Conservation (phyloP, 2,113 vertebrate genomes). For the Seriola aureovittata region DNA sequence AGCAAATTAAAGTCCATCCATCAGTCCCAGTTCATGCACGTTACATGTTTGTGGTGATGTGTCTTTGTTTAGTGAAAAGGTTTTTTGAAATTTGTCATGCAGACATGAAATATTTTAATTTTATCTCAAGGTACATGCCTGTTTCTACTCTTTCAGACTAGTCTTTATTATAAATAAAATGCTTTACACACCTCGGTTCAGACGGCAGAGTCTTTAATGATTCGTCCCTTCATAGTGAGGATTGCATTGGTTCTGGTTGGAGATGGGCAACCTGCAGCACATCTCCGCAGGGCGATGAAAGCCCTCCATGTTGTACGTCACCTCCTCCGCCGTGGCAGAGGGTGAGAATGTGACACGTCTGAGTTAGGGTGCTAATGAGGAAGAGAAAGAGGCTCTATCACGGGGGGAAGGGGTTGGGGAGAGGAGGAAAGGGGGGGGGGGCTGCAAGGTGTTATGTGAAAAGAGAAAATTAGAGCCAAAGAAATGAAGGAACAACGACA, state of each 20-base stretch:
- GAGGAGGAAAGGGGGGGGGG: not conserved
- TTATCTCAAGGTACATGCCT: not conserved
- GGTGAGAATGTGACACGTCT: constrained; percentile 59
- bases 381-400: constrained; percentile 7
- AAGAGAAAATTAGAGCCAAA: not conserved
- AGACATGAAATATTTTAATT: not conserved
- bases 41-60: not conserved
- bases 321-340: not conserved
- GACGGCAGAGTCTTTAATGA: not conserved
- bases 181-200: not conserved
- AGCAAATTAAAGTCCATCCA: not conserved
- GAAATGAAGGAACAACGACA: not conserved
- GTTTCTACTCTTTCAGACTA: not conserved
- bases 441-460: constrained; percentile 26
- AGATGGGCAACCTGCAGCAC: not conserved
- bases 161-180: not conserved
- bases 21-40: not conserved
- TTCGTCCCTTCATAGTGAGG: not conserved
- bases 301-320: constrained; percentile 20
- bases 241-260: not conserved
- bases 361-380: constrained; percentile 63
- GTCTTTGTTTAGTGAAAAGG: not conserved
- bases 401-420: not conserved
- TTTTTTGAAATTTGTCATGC: not conserved
- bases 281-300: constrained; percentile 7